Percentiles rank a stretch among this genome's conserved stretches.
phyloP scores from a whole-genome alignment of 2,113 vertebrate genomes.

The Alethe castanea region DNA sequence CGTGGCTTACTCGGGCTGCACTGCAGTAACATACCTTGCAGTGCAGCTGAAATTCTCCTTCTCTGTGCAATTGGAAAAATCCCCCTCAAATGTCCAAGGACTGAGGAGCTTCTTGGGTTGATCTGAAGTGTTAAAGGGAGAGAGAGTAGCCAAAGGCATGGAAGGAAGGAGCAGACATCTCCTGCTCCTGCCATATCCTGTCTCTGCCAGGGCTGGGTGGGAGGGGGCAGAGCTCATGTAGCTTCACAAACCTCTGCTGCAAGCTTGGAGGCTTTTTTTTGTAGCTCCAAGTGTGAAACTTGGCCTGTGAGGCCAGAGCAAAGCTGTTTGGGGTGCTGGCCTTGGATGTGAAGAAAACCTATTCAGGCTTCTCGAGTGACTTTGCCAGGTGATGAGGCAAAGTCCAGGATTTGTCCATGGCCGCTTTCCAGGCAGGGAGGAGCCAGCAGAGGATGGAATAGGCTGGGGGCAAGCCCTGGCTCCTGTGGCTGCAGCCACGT shows the following conservation, averaged over 20 bases:
- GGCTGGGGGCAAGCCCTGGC: neutral
- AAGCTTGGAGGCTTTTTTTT: neutral
- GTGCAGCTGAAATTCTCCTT: conserved; percentile 48
- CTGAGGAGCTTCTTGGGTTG: conserved; percentile 19
- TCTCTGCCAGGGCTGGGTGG: neutral
- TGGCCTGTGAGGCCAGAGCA: conserved; percentile 17
- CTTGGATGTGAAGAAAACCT: neutral
- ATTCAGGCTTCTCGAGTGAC: neutral
- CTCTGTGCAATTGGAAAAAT: conserved; percentile 23
- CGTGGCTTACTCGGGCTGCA: neutral
- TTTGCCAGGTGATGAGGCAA: neutral
- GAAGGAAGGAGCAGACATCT: neutral
- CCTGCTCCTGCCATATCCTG: neutral
- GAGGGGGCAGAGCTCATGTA: neutral
- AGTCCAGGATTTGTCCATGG: neutral
- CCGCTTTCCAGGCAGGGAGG: neutral
- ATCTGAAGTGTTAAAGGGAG: neutral
- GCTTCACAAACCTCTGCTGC: neutral
- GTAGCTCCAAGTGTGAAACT: conserved; percentile 21
- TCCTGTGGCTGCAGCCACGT: neutral
- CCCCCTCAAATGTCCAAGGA: conserved; percentile 33
- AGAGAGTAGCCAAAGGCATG: neutral
- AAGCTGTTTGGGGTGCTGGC: neutral
- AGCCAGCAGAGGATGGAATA: neutral
- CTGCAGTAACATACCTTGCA: neutral